Evolutionary conservation across 1,140 invertebrate species (phyloP), one percentile per base, ranked within the genome.

Genomic region (Microplitis demolitor): DNA sequence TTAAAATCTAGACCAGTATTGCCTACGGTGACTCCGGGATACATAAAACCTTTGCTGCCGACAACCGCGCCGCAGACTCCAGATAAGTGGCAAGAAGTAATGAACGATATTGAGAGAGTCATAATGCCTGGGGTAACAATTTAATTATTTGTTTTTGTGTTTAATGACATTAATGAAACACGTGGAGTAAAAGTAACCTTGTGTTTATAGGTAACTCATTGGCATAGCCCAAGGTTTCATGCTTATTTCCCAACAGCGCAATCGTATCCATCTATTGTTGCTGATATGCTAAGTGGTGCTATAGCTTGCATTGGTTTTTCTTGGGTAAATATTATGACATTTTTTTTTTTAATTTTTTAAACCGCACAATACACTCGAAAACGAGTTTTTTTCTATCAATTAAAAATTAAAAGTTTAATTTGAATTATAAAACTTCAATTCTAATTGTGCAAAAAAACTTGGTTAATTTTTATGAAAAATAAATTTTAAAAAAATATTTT

Each of bases 231-330:
- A 4, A 92, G 96, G 80, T 99, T 99, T 87, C 96, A 98, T 85
- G 97, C 98, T 1, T 99, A 99, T 86, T 99, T 97, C 87, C 97
- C 98, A 0, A 98, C 97, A 0, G 97, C 93, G 6, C 97, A 97
- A 87, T 98, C 96, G 0, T 99, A 98, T 85, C 94, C 98, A 0
- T 92, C 96, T 2, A 92, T 93, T 73, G 93, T 97, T 24, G 97
- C 95, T n/a, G 98, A 99, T 79, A 99, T 99, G 91, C 87, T 99
- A 5, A 97, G 94, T 77, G 96, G 95, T 61, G 96, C 95, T 8
- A 97, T 99, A 76, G 94, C 94, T 33, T 96, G 95, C 80, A 95
- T 96, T 69, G 95, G 95, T 75, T 96, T 96, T 81, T 91, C 93
- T 35, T 96, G 94, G 94, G 94, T 95, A 89, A 50, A 51, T 64